A percentile compares a stretch with the other conserved stretches of the same genome.
Evolutionary conservation across 2,888 invertebrate species (phyloP).

Genomic region (Drosophila anceps): DNA sequence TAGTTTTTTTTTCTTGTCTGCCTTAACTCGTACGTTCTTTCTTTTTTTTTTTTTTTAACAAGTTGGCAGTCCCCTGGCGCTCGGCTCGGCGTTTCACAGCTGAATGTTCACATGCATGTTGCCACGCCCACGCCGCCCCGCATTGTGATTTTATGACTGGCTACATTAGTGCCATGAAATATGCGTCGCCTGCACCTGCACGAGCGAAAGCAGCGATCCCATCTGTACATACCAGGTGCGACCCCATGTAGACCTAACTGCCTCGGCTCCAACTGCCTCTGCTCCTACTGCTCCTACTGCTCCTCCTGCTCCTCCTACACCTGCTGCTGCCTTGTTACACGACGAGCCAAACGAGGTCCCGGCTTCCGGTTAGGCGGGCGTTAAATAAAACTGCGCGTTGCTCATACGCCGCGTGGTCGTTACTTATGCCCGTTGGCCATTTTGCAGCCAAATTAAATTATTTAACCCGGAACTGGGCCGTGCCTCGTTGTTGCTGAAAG

Average conservation of each 20-base stretch:
- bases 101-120: conserved; percentile 73
- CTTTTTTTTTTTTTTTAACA: conserved; percentile 44
- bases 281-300: background rate
- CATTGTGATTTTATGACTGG: conserved; percentile 82
- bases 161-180: conserved; percentile 82
- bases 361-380: conserved; percentile 76
- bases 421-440: conserved; percentile 81
- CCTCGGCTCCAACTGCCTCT: background rate
- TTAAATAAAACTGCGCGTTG: conserved; percentile 80
- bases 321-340: conserved; percentile 50
- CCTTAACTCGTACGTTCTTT: conserved; percentile 1
- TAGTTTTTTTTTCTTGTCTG: conserved; percentile 1
- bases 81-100: conserved; percentile 15
- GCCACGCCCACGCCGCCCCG: conserved; percentile 53
- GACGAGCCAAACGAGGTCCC: conserved; percentile 65
- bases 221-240: conserved; percentile 7
- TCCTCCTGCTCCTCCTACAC: background rate
- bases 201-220: conserved; percentile 10
- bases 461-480: conserved; percentile 82
- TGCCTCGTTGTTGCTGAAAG: conserved; percentile 33
- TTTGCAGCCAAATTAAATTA: conserved; percentile 78
- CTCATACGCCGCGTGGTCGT: conserved; percentile 75
- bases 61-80: conserved; percentile 41
- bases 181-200: conserved; percentile 68
- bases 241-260: conserved; percentile 7